Evolutionary conservation across 2,797 vertebrate genomes (phyloP).

Genomic region (Sebastiscus tertius): DNA sequence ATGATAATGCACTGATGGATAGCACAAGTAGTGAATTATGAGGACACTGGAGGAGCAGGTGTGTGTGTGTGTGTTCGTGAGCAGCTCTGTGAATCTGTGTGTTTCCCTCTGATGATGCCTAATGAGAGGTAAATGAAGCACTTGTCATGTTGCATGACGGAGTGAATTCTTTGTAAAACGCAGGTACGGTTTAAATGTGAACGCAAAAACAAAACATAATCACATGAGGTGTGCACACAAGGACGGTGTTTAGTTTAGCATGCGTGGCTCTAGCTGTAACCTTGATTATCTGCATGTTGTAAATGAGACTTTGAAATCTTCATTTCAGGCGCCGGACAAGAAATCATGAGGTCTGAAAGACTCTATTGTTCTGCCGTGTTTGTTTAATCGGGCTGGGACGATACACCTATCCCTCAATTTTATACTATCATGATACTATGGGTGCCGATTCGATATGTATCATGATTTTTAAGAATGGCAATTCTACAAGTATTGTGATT

Average conservation of each 20-base stretch:
- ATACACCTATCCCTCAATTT: too few relatives aligned
- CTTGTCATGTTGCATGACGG: slow-evolving; percentile 45
- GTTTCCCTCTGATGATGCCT: slow-evolving; percentile 58
- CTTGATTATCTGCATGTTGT: neutral
- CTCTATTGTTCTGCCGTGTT: neutral
- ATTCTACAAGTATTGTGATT: too few relatives aligned
- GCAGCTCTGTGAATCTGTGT: neutral
- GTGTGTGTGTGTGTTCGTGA: neutral
- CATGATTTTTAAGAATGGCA: too few relatives aligned
- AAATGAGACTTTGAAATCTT: neutral
- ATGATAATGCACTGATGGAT: slow-evolving; percentile 45
- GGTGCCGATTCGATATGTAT: too few relatives aligned
- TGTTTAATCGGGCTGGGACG: neutral
- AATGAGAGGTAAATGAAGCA: slow-evolving; percentile 68
- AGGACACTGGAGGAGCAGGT: neutral
- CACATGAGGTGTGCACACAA: neutral
- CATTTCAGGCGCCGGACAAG: neutral
- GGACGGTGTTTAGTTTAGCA: neutral
- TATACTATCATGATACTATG: too few relatives aligned
- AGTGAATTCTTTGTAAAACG: slow-evolving; percentile 30
- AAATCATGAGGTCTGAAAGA: slow-evolving; percentile 2
- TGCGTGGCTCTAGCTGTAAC: neutral
- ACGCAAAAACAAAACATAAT: slow-evolving; percentile 44
- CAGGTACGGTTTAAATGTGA: slow-evolving; percentile 41
- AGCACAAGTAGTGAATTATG: slow-evolving; percentile 47